Evolutionary conservation across 2,113 vertebrate species (phyloP), one percentile per base, ranked within the genome.

Genomic region (Noctilio leporinus): DNA sequence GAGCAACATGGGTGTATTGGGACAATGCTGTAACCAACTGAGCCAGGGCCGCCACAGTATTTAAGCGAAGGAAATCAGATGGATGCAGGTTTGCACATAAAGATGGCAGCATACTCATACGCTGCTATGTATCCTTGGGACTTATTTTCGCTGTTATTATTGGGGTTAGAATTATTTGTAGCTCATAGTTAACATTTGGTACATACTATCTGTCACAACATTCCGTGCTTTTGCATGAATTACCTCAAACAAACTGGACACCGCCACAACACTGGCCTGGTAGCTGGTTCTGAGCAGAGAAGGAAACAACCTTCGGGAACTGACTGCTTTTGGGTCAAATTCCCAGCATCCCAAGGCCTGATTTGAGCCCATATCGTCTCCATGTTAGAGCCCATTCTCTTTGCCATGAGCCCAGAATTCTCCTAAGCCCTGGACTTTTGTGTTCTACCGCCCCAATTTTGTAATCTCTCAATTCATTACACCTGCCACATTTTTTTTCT

Each of bases 381-480:
- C 5, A 10, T 7, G 53, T 47, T 45, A 65, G 45, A 81, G 35
- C 30, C 49, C 10, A n/a, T 20, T 73, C 26, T 65, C 30, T 83
- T 69, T 9, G 47, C 53, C n/a, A 14, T 14, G 14, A 57, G n/a
- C 35, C 28, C 35, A 81, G 4, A 38, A 30, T 33, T 95, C 92
- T 38, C 35, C 35, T 82, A 16, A 57, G 93, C 94, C 93, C 96
- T 83, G 55, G 69, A 73, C 78, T 95, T 95, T 83, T 94, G 91
- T 94, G 81, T 72, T 0, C 4, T 82, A 28, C 86, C n/a, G 33
- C 90, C 89, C 91, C 84, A 93, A 77, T 93, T 97, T 51, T 96
- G 67, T 95, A 93, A 93, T 93, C 87, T 97, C 90, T 92, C 86
- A 86, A 84, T 64, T 95, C 87, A 84, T 64, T 95, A 96, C 86